A percentile compares a stretch with the other conserved stretches of the same genome.
Evolutionary conservation across 2,888 invertebrate species (phyloP).

Genomic region (Oscheius sp.): DNA sequence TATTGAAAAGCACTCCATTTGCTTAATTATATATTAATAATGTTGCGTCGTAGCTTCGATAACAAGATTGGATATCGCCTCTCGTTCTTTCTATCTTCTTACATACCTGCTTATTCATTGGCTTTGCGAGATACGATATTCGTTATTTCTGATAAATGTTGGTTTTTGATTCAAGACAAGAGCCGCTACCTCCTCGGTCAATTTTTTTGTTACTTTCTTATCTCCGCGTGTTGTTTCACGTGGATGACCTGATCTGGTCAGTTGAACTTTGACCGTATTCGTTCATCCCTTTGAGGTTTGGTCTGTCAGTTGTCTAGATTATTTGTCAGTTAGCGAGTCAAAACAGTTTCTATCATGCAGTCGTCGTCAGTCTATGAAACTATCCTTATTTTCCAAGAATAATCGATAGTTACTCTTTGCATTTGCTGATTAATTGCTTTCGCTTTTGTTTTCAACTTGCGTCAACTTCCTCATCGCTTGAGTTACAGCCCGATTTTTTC

Average conservation of each 20-base stretch:
- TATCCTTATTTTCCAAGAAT: background rate
- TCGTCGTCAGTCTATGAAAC: background rate
- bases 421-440: background rate
- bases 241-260: constrained; percentile 24
- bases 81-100: background rate
- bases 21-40: constrained; percentile 20
- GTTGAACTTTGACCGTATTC: constrained; percentile 19
- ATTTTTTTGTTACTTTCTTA: background rate
- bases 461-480: background rate
- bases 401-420: background rate
- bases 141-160: too few relatives aligned
- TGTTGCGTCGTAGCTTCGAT: constrained; percentile 6
- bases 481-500: too few relatives aligned
- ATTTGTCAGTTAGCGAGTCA: background rate
- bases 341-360: background rate
- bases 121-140: too few relatives aligned
- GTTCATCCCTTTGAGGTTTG: background rate
- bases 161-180: background rate
- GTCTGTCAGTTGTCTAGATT: background rate
- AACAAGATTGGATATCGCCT: background rate
- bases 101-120: background rate
- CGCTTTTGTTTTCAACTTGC: background rate
- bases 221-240: constrained; percentile 16
- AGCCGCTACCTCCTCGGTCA: background rate
- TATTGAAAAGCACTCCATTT: background rate